phyloP scores from a whole-genome alignment of 2,888 invertebrate species.

The Tachina grossa region DNA sequence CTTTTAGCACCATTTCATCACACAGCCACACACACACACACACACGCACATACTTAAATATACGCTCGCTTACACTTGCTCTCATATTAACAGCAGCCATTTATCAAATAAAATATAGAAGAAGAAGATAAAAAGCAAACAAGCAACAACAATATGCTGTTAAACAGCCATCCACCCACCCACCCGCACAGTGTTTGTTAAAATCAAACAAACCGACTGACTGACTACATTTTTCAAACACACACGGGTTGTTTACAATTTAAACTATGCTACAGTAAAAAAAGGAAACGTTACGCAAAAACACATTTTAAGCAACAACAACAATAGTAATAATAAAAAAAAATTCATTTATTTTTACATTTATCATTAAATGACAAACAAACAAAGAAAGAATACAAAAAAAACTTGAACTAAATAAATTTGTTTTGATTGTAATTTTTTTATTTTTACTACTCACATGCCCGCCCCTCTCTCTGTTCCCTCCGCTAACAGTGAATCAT shows the following conservation, averaged over 20 bases:
- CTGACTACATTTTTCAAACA: slow-evolving; percentile 1
- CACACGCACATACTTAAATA: slow-evolving; percentile 15
- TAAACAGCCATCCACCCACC: slow-evolving; percentile 31
- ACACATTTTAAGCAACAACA: slow-evolving; percentile 35
- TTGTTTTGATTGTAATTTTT: slow-evolving; percentile 33
- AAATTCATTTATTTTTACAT: slow-evolving; percentile 11
- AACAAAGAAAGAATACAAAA: not conserved
- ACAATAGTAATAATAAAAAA: not conserved
- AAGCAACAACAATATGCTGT: not conserved
- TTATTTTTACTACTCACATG: slow-evolving; percentile 1
- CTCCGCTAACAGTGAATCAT: slow-evolving; percentile 20
- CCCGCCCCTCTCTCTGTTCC: not conserved
- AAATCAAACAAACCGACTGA: slow-evolving; percentile 2
- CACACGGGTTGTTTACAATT: slow-evolving; percentile 41
- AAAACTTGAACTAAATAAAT: slow-evolving; percentile 58
- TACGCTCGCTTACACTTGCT: slow-evolving; percentile 27
- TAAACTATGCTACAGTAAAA: not conserved
- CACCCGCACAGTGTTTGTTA: slow-evolving; percentile 44
- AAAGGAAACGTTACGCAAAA: slow-evolving; percentile 44
- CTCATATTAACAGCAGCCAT: slow-evolving; percentile 52
- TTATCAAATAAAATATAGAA: slow-evolving; percentile 33
- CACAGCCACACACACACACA: slow-evolving; percentile 37
- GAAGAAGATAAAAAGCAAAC: not conserved
- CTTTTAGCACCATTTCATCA: slow-evolving; percentile 81
- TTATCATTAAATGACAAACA: slow-evolving; percentile 29